phyloP scores from a whole-genome alignment of 2,113 vertebrate genomes.

The Charadrius vociferus region DNA sequence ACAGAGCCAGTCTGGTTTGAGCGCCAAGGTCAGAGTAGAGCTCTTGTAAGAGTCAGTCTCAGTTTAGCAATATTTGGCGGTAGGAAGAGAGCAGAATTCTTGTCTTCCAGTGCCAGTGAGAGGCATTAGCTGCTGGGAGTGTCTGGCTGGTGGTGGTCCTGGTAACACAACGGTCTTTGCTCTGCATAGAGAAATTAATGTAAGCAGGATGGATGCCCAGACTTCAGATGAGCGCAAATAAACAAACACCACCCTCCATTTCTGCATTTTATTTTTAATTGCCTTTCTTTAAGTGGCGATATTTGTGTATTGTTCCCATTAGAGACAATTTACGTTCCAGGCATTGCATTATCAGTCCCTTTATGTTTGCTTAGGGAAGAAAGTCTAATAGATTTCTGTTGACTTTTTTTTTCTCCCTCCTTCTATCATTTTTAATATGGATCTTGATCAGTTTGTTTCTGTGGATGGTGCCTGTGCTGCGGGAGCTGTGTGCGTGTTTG shows the following conservation, averaged over 20 bases:
- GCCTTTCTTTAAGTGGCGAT: slow-evolving; percentile 58
- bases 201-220: not conserved
- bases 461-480: not conserved
- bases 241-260: not conserved
- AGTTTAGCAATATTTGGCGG: not conserved
- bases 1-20: not conserved
- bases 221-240: not conserved
- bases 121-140: not conserved
- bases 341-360: slow-evolving; percentile 58
- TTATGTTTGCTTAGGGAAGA: slow-evolving; percentile 64
- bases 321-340: slow-evolving; percentile 61
- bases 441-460: not conserved
- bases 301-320: slow-evolving; percentile 64
- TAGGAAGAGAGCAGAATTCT: not conserved
- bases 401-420: slow-evolving; percentile 19
- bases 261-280: slow-evolving; percentile 55
- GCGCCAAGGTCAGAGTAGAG: not conserved
- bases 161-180: not conserved
- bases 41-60: not conserved
- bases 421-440: slow-evolving; percentile 42
- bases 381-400: slow-evolving; percentile 61
- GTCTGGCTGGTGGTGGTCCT: not conserved
- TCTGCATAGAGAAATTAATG: not conserved
- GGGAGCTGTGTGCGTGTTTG: not conserved
- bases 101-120: not conserved